Evolutionary conservation across 2,888 invertebrate genomes (phyloP), one percentile per base, ranked within the genome.

Genomic region (Sclerodermus sp.): DNA sequence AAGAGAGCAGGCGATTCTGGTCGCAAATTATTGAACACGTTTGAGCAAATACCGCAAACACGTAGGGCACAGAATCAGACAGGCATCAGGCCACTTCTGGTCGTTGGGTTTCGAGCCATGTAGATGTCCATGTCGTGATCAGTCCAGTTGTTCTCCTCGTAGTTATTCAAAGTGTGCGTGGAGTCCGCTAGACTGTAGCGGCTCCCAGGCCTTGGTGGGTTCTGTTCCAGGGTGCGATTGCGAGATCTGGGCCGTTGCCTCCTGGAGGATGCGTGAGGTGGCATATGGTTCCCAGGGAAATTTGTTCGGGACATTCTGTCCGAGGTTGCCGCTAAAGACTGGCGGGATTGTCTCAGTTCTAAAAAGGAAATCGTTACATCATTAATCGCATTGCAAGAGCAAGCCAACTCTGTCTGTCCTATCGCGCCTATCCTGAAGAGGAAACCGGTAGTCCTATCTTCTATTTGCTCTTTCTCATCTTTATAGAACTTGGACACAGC

Each of bases 91-190:
- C 91, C 91, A 74, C 90, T 89, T 70, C 91, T 85, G 49, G 91
- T 88, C 42, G 91, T 92, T 55, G 92, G 91, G 81, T 94, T 93
- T 71, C 93, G 86, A 52, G 93, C 90, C 88, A 93, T 93, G 80
- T 95, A 94, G 71, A 94, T 93, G 69, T 94, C 94, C 90, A 94
- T 93, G 76, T 94, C 94, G 78, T 94, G 93, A 79, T 94, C 94
- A 66, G 94, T 93, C 94, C 94, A 95, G 78, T 90, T 90, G 75
- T 92, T 93, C 76, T 93, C 93, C 77, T 91, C 91, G 78, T 91
- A 92, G 77, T 91, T 87, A 72, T 87, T 91, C 70, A 91, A 82
- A 40, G 91, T 91, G 66, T 91, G 87, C 41, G 87, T 87, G 23
- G 91, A 91, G 60, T 91, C 91, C 54, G 90, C 89, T 56, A 88